Conservation (phyloP, 2,888 invertebrate species). For the Caenorhabditis afra region DNA sequence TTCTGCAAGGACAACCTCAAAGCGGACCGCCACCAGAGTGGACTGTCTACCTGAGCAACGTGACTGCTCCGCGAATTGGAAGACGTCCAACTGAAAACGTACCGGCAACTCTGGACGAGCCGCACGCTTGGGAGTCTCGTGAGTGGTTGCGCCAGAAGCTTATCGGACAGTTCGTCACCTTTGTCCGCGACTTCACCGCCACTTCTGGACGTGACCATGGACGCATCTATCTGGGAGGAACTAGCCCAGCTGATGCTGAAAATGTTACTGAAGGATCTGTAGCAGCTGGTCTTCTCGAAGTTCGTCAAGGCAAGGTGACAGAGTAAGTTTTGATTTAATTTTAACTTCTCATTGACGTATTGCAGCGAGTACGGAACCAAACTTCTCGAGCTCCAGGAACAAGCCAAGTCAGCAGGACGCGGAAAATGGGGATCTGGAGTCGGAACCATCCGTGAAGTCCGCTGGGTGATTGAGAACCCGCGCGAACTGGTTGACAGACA, state of each 20-base stretch:
- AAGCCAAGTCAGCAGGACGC: slow-evolving; percentile 90
- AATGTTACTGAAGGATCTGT: slow-evolving; percentile 92
- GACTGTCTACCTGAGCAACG: slow-evolving; percentile 91
- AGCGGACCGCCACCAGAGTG: slow-evolving; percentile 89
- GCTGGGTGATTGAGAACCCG: slow-evolving; percentile 92
- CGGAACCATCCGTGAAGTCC: slow-evolving; percentile 80
- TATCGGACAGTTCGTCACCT: slow-evolving; percentile 87
- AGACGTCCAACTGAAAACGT: slow-evolving; percentile 85
- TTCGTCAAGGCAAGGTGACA: slow-evolving; percentile 82
- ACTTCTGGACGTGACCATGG: slow-evolving; percentile 92
- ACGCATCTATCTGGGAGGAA: slow-evolving; percentile 76
- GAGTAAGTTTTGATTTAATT: slow-evolving; percentile 68
- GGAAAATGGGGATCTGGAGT: slow-evolving; percentile 84
- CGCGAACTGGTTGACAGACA: slow-evolving; percentile 89
- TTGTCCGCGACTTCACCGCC: slow-evolving; percentile 88
- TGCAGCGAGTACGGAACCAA: slow-evolving; percentile 81
- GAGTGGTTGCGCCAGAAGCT: slow-evolving; percentile 94
- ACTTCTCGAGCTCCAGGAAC: slow-evolving; percentile 90
- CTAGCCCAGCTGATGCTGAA: slow-evolving; percentile 85
- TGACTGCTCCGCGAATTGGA: slow-evolving; percentile 93
- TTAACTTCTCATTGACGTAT: slow-evolving; percentile 14
- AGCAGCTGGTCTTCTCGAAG: slow-evolving; percentile 91
- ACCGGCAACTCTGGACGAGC: slow-evolving; percentile 81
- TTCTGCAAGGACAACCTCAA: slow-evolving; percentile 88
- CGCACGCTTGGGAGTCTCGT: slow-evolving; percentile 97